phyloP scores from a whole-genome alignment of 1,140 invertebrate species.

The Drosophila albomicans region DNA sequence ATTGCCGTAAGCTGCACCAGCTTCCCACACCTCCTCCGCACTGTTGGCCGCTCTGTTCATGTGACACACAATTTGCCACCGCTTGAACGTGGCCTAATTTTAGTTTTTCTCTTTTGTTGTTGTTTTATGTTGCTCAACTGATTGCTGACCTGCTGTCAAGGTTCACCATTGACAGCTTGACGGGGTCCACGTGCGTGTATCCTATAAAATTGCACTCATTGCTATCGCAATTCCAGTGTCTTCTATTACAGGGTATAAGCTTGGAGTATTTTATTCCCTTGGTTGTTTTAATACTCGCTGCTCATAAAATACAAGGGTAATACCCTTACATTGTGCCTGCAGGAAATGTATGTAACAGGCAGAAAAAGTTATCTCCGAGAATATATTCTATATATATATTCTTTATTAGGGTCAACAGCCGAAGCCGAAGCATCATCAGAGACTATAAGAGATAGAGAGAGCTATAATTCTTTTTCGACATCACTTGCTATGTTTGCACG shows the following conservation, averaged over 20 bases:
- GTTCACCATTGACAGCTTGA: slow-evolving; percentile 51
- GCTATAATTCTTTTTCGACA: no score
- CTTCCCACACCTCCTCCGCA: not conserved
- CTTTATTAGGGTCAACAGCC: no score
- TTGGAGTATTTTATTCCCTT: not conserved
- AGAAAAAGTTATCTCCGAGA: no score
- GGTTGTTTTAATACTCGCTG: no score
- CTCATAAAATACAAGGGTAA: no score
- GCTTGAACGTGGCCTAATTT: slow-evolving; percentile 68
- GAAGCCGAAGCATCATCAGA: no score
- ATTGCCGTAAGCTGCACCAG: slow-evolving; percentile 34
- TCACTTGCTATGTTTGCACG: no score
- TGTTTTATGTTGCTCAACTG: slow-evolving; percentile 28
- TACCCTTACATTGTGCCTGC: no score
- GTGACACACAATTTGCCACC: slow-evolving; percentile 52
- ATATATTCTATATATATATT: no score
- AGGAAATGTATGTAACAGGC: no score
- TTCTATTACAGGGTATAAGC: not conserved
- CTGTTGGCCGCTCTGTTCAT: not conserved
- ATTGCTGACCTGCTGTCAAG: slow-evolving; percentile 36
- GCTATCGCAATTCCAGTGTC: not conserved
- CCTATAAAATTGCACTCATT: slow-evolving; percentile 3
- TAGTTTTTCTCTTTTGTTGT: slow-evolving; percentile 32
- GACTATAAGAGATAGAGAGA: no score
- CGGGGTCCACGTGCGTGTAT: slow-evolving; percentile 32